Evolutionary conservation across 2,113 vertebrate species (phyloP).

Genomic region (Ibidorhyncha struthersii): DNA sequence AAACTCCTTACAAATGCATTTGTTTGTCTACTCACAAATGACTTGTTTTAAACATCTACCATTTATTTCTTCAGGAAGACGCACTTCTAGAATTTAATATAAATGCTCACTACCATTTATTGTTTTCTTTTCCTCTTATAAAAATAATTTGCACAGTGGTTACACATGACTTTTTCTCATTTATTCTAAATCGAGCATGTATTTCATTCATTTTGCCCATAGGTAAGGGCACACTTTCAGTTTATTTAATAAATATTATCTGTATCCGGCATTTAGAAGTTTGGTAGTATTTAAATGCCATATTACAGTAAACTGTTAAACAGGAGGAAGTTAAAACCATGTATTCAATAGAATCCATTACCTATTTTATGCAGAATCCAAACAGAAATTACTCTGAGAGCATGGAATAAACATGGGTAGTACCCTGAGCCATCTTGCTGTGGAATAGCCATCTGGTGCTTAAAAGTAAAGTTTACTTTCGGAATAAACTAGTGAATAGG

Average conservation of each 20-base stretch:
- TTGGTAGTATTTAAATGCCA: conserved; percentile 42
- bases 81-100: conserved; percentile 24
- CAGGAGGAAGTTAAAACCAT: background rate
- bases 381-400: conserved; percentile 26
- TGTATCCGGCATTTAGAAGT: conserved; percentile 30
- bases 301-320: conserved; percentile 38
- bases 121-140: conserved; percentile 43
- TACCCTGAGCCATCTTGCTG: conserved; percentile 22
- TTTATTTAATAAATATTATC: conserved; percentile 65
- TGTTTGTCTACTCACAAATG: conserved; percentile 8
- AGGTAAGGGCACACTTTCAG: conserved; percentile 21
- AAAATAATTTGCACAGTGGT: conserved; percentile 49
- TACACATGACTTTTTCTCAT: conserved; percentile 65
- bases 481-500: conserved; percentile 38
- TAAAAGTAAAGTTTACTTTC: conserved; percentile 47
- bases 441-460: conserved; percentile 18
- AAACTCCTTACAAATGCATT: conserved; percentile 36
- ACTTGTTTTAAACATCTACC: conserved; percentile 10
- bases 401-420: background rate
- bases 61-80: conserved; percentile 32
- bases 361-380: background rate
- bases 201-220: conserved; percentile 47
- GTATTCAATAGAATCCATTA: background rate
- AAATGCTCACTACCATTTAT: conserved; percentile 17
- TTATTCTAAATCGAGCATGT: conserved; percentile 62